Evolutionary conservation across 1,140 invertebrate genomes (phyloP), one percentile per base, ranked within the genome.

Genomic region (Ceratina australensis): DNA sequence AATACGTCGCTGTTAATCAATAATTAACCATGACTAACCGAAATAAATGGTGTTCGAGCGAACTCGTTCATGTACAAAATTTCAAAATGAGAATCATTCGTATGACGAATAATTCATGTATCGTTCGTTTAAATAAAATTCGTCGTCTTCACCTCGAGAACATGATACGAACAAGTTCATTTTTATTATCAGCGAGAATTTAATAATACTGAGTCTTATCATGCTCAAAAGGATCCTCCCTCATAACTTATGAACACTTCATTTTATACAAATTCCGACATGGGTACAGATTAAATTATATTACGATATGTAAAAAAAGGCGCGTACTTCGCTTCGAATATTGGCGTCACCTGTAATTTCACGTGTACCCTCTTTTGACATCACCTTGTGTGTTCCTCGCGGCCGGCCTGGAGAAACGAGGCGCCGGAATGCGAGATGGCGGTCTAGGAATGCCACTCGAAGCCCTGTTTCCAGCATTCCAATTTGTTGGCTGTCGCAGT

Each of bases 391-490:
- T 68, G 63, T 50, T 81, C 60, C 83, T 83, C 16, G 63, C 4
- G 12, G 52, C 82, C 59, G 90, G 80, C 60, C 90, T 88, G 15
- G 67, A 50, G 18, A 87, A 81, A 78, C 83, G 73, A 15, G 59
- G 56, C 28, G 80, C 91, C 67, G 91, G 91, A 72, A 92, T 92
- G 33, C 91, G 88, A 18, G 91, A 92, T 18, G 89, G 84, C n/a
- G 91, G 91, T 86, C 91, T 87, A 61, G 91, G 91, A 78, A 91
- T 92, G 47, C 90, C 91, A 68, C 79, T 86, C 18, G 72, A 20
- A 57, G 86, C 69, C 75, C 87, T 87, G 49, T 69, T 89, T 56
- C 83, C 71, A 52, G 78, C 75, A 49, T 78, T 85, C 75, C 88
- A 90, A 79, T 88, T 90, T 0, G 84, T 88, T 18, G 91, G 91